Evolutionary conservation across 2,113 vertebrate species (phyloP).

Genomic region (Cathartes aura): DNA sequence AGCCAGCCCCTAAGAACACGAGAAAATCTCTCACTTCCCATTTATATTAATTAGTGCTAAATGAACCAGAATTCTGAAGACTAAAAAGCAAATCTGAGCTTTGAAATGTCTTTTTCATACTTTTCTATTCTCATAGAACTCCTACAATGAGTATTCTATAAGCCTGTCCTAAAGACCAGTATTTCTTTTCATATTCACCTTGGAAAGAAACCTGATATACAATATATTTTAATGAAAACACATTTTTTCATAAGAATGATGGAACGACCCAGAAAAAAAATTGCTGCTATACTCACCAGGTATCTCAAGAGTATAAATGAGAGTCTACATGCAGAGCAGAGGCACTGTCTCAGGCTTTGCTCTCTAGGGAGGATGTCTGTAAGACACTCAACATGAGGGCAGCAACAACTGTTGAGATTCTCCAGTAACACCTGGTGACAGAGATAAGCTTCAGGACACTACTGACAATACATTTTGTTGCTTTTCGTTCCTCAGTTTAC

Average conservation of each 20-base stretch:
- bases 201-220: neutral
- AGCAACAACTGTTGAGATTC: neutral
- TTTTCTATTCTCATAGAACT: neutral
- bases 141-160: neutral
- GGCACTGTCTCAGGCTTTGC: neutral
- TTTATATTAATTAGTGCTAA: neutral
- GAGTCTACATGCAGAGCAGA: neutral
- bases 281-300: neutral
- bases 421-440: neutral
- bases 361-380: neutral
- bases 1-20: neutral
- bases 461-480: neutral
- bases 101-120: neutral
- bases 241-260: neutral
- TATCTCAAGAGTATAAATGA: neutral
- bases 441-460: neutral
- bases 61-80: neutral
- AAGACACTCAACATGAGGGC: neutral
- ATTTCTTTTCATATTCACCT: neutral
- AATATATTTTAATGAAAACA: neutral
- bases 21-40: neutral
- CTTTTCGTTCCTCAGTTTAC: neutral
- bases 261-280: neutral
- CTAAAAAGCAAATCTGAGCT: neutral
- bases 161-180: neutral